Percentiles rank a stretch among this genome's conserved stretches.
phyloP scores from a whole-genome alignment of 1,140 invertebrate species.

The Orussus abietinus region DNA sequence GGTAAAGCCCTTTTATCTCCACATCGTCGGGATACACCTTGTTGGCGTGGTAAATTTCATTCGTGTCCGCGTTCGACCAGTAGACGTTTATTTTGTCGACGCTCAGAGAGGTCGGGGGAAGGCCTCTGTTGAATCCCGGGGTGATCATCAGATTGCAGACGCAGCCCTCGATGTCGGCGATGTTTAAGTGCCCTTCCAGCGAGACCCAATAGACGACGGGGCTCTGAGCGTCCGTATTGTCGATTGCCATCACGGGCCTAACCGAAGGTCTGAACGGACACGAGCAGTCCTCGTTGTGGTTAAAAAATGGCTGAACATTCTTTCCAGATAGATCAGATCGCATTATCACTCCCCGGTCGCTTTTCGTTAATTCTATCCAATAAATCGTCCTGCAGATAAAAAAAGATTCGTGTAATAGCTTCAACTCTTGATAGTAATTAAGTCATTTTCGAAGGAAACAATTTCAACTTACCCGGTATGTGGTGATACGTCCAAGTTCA shows the following conservation, averaged over 20 bases:
- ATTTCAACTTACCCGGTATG: slow-evolving; percentile 58
- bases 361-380: slow-evolving; percentile 64
- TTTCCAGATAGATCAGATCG: slow-evolving; percentile 58
- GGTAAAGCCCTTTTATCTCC: slow-evolving; percentile 28
- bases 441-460: not conserved
- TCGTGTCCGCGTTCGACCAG: slow-evolving; percentile 62
- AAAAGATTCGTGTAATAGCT: no score
- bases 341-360: slow-evolving; percentile 59
- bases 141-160: slow-evolving; percentile 60
- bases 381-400: slow-evolving; percentile 61
- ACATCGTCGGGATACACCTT: slow-evolving; percentile 48
- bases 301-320: slow-evolving; percentile 60
- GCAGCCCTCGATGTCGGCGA: slow-evolving; percentile 67
- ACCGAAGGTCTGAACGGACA: slow-evolving; percentile 53
- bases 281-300: slow-evolving; percentile 45
- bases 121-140: slow-evolving; percentile 39
- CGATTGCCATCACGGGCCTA: slow-evolving; percentile 61
- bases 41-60: slow-evolving; percentile 62
- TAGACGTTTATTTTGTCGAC: slow-evolving; percentile 66
- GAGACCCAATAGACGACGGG: slow-evolving; percentile 65
- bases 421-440: not conserved
- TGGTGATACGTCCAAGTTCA: slow-evolving; percentile 69
- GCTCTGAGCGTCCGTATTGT: slow-evolving; percentile 58
- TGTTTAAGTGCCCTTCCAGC: slow-evolving; percentile 58
- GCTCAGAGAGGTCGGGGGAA: slow-evolving; percentile 60